Evolutionary conservation across 2,113 vertebrate genomes (phyloP).

Genomic region (Myotis lucifugus): DNA sequence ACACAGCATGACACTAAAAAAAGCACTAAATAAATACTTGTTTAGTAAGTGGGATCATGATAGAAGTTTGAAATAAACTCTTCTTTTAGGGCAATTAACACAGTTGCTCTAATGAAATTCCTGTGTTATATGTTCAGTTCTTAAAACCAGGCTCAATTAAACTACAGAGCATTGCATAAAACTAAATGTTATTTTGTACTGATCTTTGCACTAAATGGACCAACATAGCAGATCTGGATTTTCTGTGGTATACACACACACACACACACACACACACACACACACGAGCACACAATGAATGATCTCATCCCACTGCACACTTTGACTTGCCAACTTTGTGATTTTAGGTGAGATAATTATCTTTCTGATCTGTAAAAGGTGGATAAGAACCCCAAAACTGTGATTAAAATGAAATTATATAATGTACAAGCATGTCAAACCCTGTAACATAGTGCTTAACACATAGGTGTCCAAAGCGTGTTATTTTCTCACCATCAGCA

Average conservation of each 20-base stretch:
- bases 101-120: background rate
- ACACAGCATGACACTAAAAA: background rate
- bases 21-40: background rate
- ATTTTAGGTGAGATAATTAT: background rate
- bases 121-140: background rate
- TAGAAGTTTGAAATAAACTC: background rate
- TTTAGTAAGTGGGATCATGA: background rate
- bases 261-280: background rate
- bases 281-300: background rate
- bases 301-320: background rate
- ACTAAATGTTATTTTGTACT: background rate
- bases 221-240: background rate
- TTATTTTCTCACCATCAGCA: background rate
- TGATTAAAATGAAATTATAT: background rate
- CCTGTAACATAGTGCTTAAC: background rate
- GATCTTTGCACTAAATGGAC: background rate
- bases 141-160: constrained; percentile 28
- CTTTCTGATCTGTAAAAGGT: background rate
- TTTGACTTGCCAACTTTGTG: background rate
- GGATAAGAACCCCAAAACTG: background rate
- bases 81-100: background rate
- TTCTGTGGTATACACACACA: background rate
- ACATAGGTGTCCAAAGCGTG: background rate
- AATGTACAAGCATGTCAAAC: background rate
- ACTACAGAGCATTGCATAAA: background rate